Base-by-base conservation (phyloP, 2,888 invertebrate genomes). In the Mesochorus sp. region DNA sequence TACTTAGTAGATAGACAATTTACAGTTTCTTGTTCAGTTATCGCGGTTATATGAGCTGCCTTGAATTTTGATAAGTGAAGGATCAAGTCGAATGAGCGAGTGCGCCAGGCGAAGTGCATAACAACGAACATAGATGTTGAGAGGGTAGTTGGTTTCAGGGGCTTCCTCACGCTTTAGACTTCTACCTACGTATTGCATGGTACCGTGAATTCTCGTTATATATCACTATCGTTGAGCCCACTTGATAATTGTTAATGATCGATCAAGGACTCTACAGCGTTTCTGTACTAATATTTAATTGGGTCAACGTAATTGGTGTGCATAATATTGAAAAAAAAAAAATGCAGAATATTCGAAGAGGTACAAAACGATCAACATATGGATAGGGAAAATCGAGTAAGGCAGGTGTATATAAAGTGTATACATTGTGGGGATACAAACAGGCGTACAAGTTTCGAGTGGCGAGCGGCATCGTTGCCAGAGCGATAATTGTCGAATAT, bases 401-500 rank as follows among this genome's bases (percentile, higher is more conserved):
- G 44, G 59, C 53, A 31, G 53, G 39, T 71, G 61, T 37, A 51
- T 64, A 61, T 78, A 75, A 75, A 79, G 70, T 75, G 61, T 67
- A 51, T 67, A 75, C 71, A 75, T 71, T 70, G 75, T 62, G 71
- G 71, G 17, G 47, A 39, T 75, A 55, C 66, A 64, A 66, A 74
- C 66, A 47, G 53, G 44, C 59, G 39, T 70, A 64, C 61, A 53
- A 70, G 62, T 12, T 44, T 51, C 59, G 70, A 71, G 49, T 53
- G 68, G 68, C 51, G 64, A 64, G 64, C 75, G 75, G 75, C 74
- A 59, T 64, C 78, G 75, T 71, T 70, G 34, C 42, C 44, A 19
- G 37, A 21, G 31, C 61, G 71, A 79, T 79, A 79, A 79, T 79
- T 75, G 75, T 75, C 79, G 71, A 79, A 79, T 75, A 71, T 71